phyloP scores from a whole-genome alignment of 2,888 invertebrate genomes.

The Pyralis farinalis region DNA sequence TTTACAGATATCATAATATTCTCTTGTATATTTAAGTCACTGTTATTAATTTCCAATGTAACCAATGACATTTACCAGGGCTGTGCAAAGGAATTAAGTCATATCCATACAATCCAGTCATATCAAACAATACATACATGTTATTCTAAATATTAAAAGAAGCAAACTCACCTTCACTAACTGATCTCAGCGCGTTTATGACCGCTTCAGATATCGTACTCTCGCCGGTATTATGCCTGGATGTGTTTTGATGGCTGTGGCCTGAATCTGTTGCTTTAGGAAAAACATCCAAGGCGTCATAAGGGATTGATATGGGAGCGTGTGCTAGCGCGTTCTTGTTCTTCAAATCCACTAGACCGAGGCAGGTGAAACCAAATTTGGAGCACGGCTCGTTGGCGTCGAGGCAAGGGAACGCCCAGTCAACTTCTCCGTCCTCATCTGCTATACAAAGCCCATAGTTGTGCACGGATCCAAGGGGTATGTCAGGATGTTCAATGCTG shows the following conservation, averaged over 20 bases:
- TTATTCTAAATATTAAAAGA: no score
- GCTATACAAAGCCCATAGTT: conserved; percentile 95
- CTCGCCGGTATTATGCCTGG: conserved; percentile 62
- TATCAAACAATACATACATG: no score
- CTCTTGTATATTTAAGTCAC: no score
- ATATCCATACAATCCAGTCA: no score
- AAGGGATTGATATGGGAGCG: conserved; percentile 55
- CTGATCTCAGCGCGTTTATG: conserved; percentile 63
- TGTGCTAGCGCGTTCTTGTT: conserved; percentile 43
- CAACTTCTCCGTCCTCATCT: conserved; percentile 97
- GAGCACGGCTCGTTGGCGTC: conserved; percentile 93
- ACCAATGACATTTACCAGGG: no score
- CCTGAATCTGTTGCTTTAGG: conserved; percentile 55
- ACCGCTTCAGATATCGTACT: conserved; percentile 72
- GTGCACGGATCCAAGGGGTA: conserved; percentile 82
- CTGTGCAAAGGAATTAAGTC: no score
- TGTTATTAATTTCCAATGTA: no score
- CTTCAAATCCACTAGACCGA: conserved; percentile 92
- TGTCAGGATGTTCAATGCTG: conserved; percentile 84
- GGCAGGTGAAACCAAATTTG: conserved; percentile 94
- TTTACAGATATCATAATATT: no score
- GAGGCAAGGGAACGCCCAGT: conserved; percentile 95
- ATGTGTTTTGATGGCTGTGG: conserved; percentile 56
- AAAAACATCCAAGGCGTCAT: conserved; percentile 58
- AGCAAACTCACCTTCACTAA: conserved; percentile 57